Evolutionary conservation across 2,888 invertebrate genomes (phyloP), one percentile per base, ranked within the genome.

Genomic region (Rhagophthalmus giganteus): DNA sequence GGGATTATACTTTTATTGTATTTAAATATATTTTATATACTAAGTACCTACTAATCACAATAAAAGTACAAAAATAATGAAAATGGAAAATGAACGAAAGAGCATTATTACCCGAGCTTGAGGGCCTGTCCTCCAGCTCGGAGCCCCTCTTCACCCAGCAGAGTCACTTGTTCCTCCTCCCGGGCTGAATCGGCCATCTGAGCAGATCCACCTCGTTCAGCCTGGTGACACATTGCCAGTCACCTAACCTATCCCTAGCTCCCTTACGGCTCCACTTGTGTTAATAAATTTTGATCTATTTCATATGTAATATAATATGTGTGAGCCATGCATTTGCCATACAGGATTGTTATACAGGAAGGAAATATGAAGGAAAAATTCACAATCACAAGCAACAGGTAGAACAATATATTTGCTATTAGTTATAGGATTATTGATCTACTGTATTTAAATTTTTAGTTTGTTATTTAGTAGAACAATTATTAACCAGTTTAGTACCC

Each of bases 121-220:
- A 95, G 88, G 79, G 94, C 92, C 83, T 95, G 95, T 80, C 94
- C 94, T 78, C 92, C 91, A 74, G 93, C 91, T 77, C 90, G 85
- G 75, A 93, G 87, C 73, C 89, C 92, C 81, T 96, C 96, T 80
- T 96, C 96, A 77, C 94, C 94, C 75, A 97, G 87, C 74, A 97
- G 86, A 69, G 94, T 94, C 73, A 94, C 90, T 79, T 93, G 94
- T 78, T 96, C 92, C 82, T 95, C 91, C 80, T 95, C 94, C 73
- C 91, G 87, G 76, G 90, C 88, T 75, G 94, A 92, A 80, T 96
- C 96, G 79, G 94, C 94, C 92, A 95, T 94, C 90, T 94, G 94
- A 81, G 80, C 81, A 68, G 72, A 70, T 66, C 70, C 68, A 64
- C 65, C 71, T 66, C 71, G 82, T 79, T 84, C 86, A 85, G 86